phyloP scores from a whole-genome alignment of 2,113 vertebrate genomes.

The Potamarius usumacintae region DNA sequence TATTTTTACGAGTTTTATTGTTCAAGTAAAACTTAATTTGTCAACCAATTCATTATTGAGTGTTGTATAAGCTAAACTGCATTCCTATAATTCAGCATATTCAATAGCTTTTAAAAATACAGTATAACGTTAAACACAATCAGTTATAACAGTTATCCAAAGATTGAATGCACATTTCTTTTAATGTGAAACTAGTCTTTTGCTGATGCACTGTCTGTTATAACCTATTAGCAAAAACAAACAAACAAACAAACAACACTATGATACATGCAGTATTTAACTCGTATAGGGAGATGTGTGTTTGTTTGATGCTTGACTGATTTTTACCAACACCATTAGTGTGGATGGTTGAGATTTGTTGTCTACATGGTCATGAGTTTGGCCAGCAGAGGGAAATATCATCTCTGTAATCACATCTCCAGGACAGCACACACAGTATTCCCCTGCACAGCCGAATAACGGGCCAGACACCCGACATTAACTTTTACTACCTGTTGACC shows the following conservation, averaged over 20 bases:
- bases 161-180: neutral
- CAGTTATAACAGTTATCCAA: neutral
- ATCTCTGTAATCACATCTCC: neutral
- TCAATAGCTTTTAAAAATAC: neutral
- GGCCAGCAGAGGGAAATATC: conserved; percentile 54
- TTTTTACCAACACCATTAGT: neutral
- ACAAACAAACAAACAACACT: neutral
- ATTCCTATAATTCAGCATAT: neutral
- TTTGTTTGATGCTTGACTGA: neutral
- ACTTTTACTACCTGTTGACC: neutral
- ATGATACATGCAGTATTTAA: neutral
- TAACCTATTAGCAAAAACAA: neutral
- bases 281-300: neutral
- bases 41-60: neutral
- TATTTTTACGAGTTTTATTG: neutral
- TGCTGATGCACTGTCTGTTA: neutral
- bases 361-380: neutral
- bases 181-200: neutral
- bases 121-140: neutral
- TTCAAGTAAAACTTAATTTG: neutral
- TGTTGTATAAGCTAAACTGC: neutral
- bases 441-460: neutral
- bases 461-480: neutral
- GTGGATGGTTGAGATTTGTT: neutral
- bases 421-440: neutral